Percentiles rank a stretch among this genome's conserved stretches.
phyloP scores from a whole-genome alignment of 2,888 invertebrate genomes.

The Linhomoeus sp. region DNA sequence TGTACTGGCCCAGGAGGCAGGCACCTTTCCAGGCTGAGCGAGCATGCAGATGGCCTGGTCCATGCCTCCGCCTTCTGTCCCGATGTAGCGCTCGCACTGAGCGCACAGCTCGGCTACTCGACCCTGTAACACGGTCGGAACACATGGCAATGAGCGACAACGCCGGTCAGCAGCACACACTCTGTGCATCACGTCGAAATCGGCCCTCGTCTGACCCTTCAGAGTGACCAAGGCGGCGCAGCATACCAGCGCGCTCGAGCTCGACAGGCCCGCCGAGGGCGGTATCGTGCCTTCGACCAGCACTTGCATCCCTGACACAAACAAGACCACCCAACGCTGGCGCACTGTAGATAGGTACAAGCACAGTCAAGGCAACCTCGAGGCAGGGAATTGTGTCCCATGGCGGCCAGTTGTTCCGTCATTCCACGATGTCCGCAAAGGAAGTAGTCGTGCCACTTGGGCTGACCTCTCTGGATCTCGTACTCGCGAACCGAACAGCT shows the following conservation, averaged over 20 bases:
- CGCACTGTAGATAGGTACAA: too few relatives aligned
- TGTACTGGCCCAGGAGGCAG: neutral
- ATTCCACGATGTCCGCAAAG: constrained; percentile 77
- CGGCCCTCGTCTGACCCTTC: constrained; percentile 35
- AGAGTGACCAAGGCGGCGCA: constrained; percentile 63
- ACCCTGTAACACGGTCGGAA: constrained; percentile 13
- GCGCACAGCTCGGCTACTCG: constrained; percentile 69
- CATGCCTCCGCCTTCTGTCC: constrained; percentile 97
- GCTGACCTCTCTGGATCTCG: constrained; percentile 7
- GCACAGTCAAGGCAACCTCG: too few relatives aligned
- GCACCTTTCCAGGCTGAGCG: constrained; percentile 36
- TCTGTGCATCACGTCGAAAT: neutral
- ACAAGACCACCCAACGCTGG: too few relatives aligned
- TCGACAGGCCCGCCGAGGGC: constrained; percentile 78
- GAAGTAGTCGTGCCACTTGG: constrained; percentile 80
- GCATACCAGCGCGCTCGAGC: constrained; percentile 89
- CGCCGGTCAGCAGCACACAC: neutral
- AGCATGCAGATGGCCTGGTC: constrained; percentile 94
- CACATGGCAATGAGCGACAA: too few relatives aligned
- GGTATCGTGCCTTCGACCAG: constrained; percentile 70
- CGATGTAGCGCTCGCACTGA: constrained; percentile 72
- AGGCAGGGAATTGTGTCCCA: too few relatives aligned
- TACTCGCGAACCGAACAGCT: neutral
- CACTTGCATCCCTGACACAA: constrained; percentile 36
- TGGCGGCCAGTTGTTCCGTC: constrained; percentile 37